Percentiles rank a stretch among this genome's conserved stretches.
These are phyloP conservation scores for Eupithecia subumbrata DNA, from an alignment of 2,888 invertebrate genomes.

Conservation along the genomic window DNA sequence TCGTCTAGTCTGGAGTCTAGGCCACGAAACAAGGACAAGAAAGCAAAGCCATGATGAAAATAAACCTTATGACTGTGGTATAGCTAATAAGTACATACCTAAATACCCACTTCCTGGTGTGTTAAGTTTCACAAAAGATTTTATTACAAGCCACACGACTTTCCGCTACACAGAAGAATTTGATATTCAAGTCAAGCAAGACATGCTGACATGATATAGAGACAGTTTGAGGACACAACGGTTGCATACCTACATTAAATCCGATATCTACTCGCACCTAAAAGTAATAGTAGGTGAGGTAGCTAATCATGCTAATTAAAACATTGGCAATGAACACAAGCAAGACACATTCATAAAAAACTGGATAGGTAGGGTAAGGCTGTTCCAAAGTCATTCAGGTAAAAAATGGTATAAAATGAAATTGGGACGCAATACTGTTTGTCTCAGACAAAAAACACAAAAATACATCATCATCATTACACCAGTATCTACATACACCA, in stretches of 20 bases:
- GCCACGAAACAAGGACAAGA: not conserved
- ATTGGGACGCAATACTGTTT: not conserved
- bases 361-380: not conserved
- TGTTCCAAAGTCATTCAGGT: not conserved
- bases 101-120: constrained; percentile 12
- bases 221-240: constrained; percentile 52
- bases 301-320: constrained; percentile 14
- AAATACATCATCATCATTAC: not conserved
- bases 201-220: constrained; percentile 40
- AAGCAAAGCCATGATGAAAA: not conserved
- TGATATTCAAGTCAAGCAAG: constrained; percentile 49
- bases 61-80: not conserved
- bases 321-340: constrained; percentile 5
- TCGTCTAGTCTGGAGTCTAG: not conserved
- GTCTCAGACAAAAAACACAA: not conserved
- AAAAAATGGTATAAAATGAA: not conserved
- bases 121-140: constrained; percentile 41
- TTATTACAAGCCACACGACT: constrained; percentile 44
- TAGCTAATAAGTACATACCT: not conserved
- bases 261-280: constrained; percentile 17
- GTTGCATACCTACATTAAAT: constrained; percentile 39
- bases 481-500: not conserved
- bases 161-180: constrained; percentile 44
- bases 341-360: not conserved
- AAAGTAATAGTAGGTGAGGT: constrained; percentile 5